Evolutionary conservation across 2,888 invertebrate genomes (phyloP), one percentile per base, ranked within the genome.

Genomic region (Drosophila borborema): DNA sequence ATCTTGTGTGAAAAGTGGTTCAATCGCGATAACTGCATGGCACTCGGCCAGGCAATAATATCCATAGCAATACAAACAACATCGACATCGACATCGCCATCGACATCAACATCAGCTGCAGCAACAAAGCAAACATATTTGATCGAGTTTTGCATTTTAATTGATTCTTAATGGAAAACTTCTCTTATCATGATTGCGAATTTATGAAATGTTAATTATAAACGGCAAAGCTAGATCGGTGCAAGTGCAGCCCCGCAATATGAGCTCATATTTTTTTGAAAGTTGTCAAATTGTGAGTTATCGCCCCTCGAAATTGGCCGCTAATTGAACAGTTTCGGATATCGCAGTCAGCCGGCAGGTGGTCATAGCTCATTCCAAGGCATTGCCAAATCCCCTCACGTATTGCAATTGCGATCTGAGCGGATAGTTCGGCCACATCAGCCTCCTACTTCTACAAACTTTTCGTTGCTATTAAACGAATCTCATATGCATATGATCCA

Each of bases 181-280:
- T 56, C 75, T 74, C 88, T 79, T 86, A 89, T 90, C 90, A 70
- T 64, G 88, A 89, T 90, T 82, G 79, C 56, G 76, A 80, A 86
- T 90, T 90, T 90, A 90, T 90, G 89, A 90, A 90, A 90, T 89
- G 90, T 85, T 90, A 90, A 90, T 90, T 90, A 90, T 77, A 87
- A 81, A 64, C 67, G 74, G 70, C 64, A 23, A 63, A 61, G 63
- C 64, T 49, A 31, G 55, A 64, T 75, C 59, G 64, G 60, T 72
- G 64, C 72, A 75, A 69, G 72, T 69, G 67, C 62, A 66, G 53
- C 20, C 36, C 51, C 31, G 90, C 71, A 85, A 85, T 80, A 70
- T 63, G 86, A 90, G 72, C 75, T 72, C 60, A 68, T 77, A 69
- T 86, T 77, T 86, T 77, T 81, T 89, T 64, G 74, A 87, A 87